A percentile compares a stretch with the other conserved stretches of the same genome.
Evolutionary conservation across 2,113 vertebrate genomes (phyloP).

Genomic region (Balaeniceps rex): DNA sequence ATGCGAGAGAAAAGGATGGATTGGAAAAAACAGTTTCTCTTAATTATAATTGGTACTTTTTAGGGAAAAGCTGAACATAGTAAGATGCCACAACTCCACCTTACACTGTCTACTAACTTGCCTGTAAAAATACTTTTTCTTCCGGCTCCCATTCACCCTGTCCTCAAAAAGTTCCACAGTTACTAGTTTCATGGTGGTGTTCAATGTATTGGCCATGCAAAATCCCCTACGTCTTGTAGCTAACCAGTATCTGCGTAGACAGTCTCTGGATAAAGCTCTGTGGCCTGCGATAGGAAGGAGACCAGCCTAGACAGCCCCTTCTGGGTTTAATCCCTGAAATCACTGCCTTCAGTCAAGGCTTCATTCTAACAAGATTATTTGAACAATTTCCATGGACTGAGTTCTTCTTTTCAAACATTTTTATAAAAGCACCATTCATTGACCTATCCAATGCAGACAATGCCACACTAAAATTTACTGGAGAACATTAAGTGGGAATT

Average conservation of each 20-base stretch:
- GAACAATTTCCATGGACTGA: slow-evolving; percentile 24
- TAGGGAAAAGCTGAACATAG: background rate
- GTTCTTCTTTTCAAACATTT: slow-evolving; percentile 15
- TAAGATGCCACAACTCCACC: background rate
- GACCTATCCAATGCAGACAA: slow-evolving; percentile 4
- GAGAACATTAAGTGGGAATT: background rate
- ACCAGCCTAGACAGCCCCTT: background rate
- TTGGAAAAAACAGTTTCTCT: background rate
- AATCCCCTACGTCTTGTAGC: background rate
- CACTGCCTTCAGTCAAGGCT: slow-evolving; percentile 32
- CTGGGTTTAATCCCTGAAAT: slow-evolving; percentile 39
- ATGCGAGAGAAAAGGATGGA: background rate
- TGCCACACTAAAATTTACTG: slow-evolving; percentile 19
- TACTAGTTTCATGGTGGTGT: background rate
- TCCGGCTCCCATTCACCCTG: background rate
- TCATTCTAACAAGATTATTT: slow-evolving; percentile 50
- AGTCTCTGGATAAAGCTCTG: background rate
- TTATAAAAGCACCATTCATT: slow-evolving; percentile 21
- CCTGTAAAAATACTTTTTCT: background rate
- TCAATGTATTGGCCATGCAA: background rate
- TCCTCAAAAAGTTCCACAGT: background rate
- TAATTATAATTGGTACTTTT: background rate
- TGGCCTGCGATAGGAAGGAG: background rate
- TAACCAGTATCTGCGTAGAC: background rate
- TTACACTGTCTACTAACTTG: background rate